Evolutionary conservation across 2,888 invertebrate genomes (phyloP), one percentile per base, ranked within the genome.

Genomic region (Tanypteryx hageni): DNA sequence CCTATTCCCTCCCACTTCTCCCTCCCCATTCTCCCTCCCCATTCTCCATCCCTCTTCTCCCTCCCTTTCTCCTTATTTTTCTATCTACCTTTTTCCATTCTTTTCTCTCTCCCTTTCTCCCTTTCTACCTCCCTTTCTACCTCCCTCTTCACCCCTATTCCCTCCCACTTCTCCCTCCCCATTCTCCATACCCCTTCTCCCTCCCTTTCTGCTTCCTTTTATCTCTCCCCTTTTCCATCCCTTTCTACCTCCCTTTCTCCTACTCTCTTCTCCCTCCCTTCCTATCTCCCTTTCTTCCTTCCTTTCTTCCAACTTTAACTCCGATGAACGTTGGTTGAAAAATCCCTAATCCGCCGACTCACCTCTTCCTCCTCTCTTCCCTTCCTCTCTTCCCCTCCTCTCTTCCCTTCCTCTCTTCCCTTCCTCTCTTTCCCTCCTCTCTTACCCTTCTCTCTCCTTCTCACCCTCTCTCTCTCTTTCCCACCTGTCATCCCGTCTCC

Each of bases 281-380:
- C 56, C 56, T 56, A 18, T 10, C 18, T 61, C 61, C 61, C 18
- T 18, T 61, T 0, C 61, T n/a, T n/a, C n/a, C n/a, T n/a, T n/a
- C n/a, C n/a, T n/a, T n/a, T n/a, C 64, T 64, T n/a, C 64, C 64
- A 64, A 16, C 64, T n/a, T 64, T 16, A 11, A 44, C 44, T n/a
- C 83, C 44, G 3, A 56, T 83, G 44, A 31, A 44, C 44, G 83
- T 83, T 83, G 56, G 83, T 16, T 10, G 83, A 83, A 83, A 83
- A 57, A 57, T 57, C 83, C 82, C 83, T 83, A 83, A 83, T 83
- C 83, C 83, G 44, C 83, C 18, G n/a, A 57, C 83, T 57, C 18
- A n/a, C 18, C n/a, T 44, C 83, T 83, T 27, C 11, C n/a, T 27
- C 76, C n/a, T n/a, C 10, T 18, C 57, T 13, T 2, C 56, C 5